Percentiles rank a stretch among this genome's conserved stretches.
phyloP scores from a whole-genome alignment of 2,113 vertebrate species.

The Cavia aperea region DNA sequence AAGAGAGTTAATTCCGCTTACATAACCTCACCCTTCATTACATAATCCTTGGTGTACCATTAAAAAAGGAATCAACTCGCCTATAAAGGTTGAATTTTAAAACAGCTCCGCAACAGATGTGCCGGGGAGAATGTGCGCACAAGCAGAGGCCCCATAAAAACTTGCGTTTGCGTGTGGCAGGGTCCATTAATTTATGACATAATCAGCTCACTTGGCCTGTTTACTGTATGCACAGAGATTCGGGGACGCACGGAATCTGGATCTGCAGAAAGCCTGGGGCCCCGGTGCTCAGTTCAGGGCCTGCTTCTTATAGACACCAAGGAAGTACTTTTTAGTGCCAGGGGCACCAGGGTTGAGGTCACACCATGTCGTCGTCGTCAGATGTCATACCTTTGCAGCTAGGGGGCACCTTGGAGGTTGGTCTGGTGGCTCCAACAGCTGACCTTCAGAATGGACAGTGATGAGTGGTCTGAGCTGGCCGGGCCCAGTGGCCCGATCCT shows the following conservation, averaged over 20 bases:
- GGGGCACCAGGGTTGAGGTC: neutral
- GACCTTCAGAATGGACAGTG: neutral
- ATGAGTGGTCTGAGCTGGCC: rapidly evolving
- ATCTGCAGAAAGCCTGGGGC: neutral
- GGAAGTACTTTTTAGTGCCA: too few species aligned
- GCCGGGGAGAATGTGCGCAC: neutral
- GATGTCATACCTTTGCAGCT: too few species aligned
- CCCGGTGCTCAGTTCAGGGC: rapidly evolving
- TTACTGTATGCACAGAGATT: neutral
- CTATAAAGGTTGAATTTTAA: slow-evolving; percentile 56
- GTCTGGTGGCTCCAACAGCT: neutral
- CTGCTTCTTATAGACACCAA: neutral
- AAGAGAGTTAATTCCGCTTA: slow-evolving; percentile 34
- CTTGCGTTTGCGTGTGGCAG: neutral
- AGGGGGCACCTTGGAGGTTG: neutral
- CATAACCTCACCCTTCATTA: slow-evolving; percentile 47
- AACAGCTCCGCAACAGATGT: slow-evolving; percentile 46
- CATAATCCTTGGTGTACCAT: slow-evolving; percentile 35
- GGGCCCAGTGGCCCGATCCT: rapidly evolving
- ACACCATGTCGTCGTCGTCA: too few species aligned
- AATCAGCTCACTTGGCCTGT: neutral
- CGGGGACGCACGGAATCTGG: rapidly evolving
- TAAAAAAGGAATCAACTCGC: slow-evolving; percentile 36
- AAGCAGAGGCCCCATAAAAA: slow-evolving; percentile 32
- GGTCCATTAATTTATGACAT: neutral